Percentiles rank a stretch among this genome's conserved stretches.
phyloP scores from a whole-genome alignment of 1,140 invertebrate genomes.

The Trypoxylus dichotomus region DNA sequence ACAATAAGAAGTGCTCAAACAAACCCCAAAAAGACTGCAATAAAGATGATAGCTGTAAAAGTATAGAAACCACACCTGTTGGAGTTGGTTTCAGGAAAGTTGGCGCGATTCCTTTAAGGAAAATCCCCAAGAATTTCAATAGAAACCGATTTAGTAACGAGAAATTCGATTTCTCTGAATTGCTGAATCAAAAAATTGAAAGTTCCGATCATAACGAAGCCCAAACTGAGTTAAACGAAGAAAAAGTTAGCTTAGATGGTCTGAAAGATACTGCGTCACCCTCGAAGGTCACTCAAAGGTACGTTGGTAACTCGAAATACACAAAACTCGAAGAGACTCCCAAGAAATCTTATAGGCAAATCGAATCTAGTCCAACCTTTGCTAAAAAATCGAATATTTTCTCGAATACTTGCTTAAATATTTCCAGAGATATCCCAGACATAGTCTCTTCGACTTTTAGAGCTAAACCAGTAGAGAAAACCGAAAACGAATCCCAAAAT shows the following conservation, averaged over 20 bases:
- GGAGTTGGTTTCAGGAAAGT: constrained; percentile 29
- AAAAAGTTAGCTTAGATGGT: constrained; percentile 7
- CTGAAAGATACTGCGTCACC: constrained; percentile 34
- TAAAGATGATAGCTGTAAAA: background rate
- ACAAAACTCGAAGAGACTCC: background rate
- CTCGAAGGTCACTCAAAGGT: constrained; percentile 47
- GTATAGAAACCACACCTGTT: constrained; percentile 35
- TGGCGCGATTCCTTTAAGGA: constrained; percentile 35
- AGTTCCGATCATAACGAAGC: background rate
- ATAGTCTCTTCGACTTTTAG: constrained; percentile 43
- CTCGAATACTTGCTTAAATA: background rate
- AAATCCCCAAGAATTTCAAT: constrained; percentile 51
- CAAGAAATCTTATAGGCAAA: background rate
- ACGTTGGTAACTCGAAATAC: constrained; percentile 34
- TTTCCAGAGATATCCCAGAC: constrained; percentile 36
- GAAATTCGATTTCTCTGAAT: constrained; percentile 31
- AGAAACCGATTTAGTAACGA: constrained; percentile 42
- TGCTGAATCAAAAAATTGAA: background rate
- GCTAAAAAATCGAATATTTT: constrained; percentile 8
- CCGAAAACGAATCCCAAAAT: background rate
- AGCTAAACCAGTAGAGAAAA: background rate
- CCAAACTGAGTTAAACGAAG: background rate
- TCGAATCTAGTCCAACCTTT: constrained; percentile 4
- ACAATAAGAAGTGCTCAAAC: background rate
- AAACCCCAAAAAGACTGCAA: background rate